Evolutionary conservation across 35 echinoderm and acorn worm species (phyloP).

Genomic region (Diadema setosum): DNA sequence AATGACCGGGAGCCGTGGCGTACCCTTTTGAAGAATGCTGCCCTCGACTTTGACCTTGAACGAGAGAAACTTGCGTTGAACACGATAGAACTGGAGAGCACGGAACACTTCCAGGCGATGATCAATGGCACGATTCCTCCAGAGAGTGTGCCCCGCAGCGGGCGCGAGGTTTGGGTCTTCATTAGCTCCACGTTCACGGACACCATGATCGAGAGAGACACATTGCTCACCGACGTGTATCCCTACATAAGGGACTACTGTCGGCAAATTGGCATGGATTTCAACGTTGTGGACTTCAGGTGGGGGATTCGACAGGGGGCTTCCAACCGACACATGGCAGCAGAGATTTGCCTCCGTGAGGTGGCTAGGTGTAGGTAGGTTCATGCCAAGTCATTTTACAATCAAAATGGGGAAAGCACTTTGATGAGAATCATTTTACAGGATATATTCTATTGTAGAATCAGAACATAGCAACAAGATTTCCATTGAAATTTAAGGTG

Average conservation of each 20-base stretch:
- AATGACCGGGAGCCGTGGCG: conserved; percentile 78
- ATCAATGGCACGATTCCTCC: conserved; percentile 44
- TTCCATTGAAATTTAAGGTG: no score
- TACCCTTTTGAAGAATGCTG: conserved; percentile 56
- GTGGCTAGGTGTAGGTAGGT: conserved; percentile 93
- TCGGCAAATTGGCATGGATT: conserved; percentile 66
- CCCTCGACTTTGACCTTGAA: conserved; percentile 28
- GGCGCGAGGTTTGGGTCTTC: conserved; percentile 80
- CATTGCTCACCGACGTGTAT: conserved; percentile 86
- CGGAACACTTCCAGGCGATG: conserved; percentile 15
- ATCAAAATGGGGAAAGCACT: no score
- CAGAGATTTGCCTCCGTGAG: conserved; percentile 77
- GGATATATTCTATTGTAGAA: no score
- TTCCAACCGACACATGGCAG: conserved; percentile 66
- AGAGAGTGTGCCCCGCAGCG: conserved; percentile 26
- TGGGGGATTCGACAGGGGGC: conserved; percentile 76
- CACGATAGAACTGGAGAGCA: conserved; percentile 10
- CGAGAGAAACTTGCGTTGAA: not conserved
- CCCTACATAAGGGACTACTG: conserved; percentile 67
- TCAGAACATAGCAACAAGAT: no score
- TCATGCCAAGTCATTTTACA: no score
- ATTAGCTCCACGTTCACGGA: conserved; percentile 98
- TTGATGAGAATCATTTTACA: no score
- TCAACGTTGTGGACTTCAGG: conserved; percentile 84
- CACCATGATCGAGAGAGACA: conserved; percentile 70